Evolutionary conservation across 2,113 vertebrate genomes (phyloP).

Genomic region (Telmatochromis sp.): DNA sequence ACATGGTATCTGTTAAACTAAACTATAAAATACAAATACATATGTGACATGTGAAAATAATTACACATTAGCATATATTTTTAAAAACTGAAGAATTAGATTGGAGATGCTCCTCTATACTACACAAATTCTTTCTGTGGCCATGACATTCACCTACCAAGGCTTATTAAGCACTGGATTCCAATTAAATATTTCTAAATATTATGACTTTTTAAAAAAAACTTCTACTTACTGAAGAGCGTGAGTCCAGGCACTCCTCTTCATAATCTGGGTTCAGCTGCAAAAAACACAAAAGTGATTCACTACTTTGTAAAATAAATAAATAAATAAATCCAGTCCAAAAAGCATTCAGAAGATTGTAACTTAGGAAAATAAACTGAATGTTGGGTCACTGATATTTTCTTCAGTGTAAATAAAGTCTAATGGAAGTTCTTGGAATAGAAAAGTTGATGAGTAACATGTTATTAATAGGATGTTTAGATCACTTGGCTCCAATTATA

Average conservation of each 20-base stretch:
- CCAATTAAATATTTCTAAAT: not conserved
- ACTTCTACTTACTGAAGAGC: slow-evolving; percentile 82
- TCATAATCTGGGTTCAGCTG: slow-evolving; percentile 97
- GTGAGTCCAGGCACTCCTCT: slow-evolving; percentile 87
- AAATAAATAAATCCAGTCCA: not conserved
- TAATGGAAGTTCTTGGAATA: not conserved
- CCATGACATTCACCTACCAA: not conserved
- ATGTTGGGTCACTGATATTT: not conserved
- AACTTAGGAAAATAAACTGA: not conserved
- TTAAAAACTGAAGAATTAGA: not conserved
- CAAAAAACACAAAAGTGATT: slow-evolving; percentile 36
- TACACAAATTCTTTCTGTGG: not conserved
- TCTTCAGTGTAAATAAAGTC: not conserved
- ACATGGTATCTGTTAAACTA: not conserved
- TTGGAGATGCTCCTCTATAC: not conserved
- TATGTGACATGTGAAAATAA: not conserved
- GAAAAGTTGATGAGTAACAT: not conserved
- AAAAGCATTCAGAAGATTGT: not conserved
- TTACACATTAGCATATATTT: not conserved
- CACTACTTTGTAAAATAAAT: not conserved
- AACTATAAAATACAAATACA: not conserved
- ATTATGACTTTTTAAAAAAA: not conserved
- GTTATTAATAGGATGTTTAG: not conserved
- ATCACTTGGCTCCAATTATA: not conserved
- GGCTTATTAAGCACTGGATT: not conserved